Conservation (phyloP, 2,113 vertebrate species). For the Lophotis ruficrista region DNA sequence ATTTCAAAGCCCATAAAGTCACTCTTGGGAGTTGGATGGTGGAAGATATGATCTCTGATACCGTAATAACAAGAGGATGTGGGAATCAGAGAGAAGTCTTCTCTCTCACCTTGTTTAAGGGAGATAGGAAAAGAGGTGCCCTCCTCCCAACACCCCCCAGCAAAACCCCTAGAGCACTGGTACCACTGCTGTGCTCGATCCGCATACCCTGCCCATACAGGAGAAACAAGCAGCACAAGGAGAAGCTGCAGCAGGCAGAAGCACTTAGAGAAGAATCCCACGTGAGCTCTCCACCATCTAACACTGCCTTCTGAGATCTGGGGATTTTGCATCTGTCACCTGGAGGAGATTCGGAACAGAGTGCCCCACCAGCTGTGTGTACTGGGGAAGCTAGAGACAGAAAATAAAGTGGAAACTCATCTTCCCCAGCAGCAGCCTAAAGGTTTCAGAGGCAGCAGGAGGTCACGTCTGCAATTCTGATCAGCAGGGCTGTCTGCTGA, state of each 20-base stretch:
- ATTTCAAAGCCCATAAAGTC: neutral
- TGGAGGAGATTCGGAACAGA: neutral
- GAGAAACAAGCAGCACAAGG: neutral
- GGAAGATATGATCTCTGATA: neutral
- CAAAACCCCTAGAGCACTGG: neutral
- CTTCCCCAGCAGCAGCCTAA: neutral
- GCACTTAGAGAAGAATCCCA: neutral
- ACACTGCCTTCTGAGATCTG: neutral
- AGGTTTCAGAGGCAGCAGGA: neutral
- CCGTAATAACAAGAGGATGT: neutral
- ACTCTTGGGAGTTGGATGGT: neutral
- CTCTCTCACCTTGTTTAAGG: neutral
- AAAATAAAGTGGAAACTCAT: neutral
- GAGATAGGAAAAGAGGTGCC: neutral
- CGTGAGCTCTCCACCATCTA: neutral
- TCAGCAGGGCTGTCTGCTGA: neutral
- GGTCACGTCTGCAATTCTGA: neutral
- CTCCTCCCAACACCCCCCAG: neutral
- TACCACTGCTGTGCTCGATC: neutral
- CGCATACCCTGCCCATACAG: neutral
- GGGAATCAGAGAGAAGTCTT: neutral
- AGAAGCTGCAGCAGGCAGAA: neutral
- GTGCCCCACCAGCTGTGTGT: neutral
- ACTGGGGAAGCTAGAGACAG: neutral
- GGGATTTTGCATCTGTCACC: neutral